Evolutionary conservation across 2,888 invertebrate species (phyloP), one percentile per base, ranked within the genome.

Genomic region (Ormyrus thymus): DNA sequence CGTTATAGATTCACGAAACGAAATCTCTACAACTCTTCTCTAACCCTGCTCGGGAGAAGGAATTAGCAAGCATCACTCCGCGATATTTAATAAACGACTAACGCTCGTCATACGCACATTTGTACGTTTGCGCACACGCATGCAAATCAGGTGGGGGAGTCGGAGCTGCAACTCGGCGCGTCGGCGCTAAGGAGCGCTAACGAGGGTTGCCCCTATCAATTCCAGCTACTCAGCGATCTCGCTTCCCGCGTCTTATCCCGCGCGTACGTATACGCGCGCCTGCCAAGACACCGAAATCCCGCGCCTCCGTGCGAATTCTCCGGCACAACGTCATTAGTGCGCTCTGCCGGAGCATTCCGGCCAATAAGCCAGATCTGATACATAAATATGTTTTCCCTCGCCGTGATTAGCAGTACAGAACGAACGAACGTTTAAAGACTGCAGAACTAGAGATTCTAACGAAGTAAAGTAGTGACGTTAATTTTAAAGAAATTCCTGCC

Each of bases 161-260:
- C 29, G 4, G 29, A 29, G 29, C 29, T 29, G 29, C 29, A 29
- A 29, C 29, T 29, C 29, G 2, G 29, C 29, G 29, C 29, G 29
- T 29, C 29, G 77, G 61, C 11, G 55, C 15, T 56, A 83, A 82
- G 81, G 81, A 83, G 81, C 83, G 82, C 83, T 85, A 86, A 86
- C 85, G 86, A 85, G 84, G 84, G 85, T 82, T 81, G 83, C 84
- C 85, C 85, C 85, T 85, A 87, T 87, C 87, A 87, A 84, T 86
- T 86, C 84, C 86, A 88, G 87, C 83, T 83, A 85, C 84, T 84
- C 84, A 84, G 84, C 80, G 76, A 71, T 76, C 72, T 64, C 68
- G 72, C 45, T 10, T 15, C 15, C 15, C 29, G 58, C 29, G 7
- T n/a, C 68, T 68, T 62, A 50, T 62, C 55, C 61, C 69, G 48